These are phyloP conservation scores for Phalacrocorax pelagicus DNA, from an alignment of 2,113 vertebrate species.

Conservation along the genomic window DNA sequence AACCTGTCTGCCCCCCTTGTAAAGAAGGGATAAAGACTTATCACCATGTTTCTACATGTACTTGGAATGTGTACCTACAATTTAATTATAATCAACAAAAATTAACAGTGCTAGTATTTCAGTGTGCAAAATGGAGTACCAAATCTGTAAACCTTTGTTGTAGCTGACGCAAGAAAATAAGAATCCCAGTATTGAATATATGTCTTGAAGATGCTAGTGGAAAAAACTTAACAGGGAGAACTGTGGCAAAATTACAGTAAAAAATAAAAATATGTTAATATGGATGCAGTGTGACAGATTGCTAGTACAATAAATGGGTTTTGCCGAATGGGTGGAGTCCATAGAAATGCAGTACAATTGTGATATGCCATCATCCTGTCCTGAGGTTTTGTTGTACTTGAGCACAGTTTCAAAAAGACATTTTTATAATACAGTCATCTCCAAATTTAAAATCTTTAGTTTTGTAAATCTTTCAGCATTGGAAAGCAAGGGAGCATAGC, in stretches of 20 bases:
- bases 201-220: neutral
- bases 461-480: neutral
- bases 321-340: neutral
- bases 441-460: neutral
- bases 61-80: neutral
- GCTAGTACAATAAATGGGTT: neutral
- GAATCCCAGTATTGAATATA: neutral
- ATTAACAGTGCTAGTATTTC: neutral
- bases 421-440: neutral
- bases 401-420: neutral
- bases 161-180: neutral
- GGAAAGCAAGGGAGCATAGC: neutral
- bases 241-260: neutral
- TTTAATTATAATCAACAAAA: neutral
- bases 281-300: neutral
- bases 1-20: neutral
- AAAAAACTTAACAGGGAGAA: neutral
- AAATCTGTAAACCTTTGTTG: neutral
- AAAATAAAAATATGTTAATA: neutral
- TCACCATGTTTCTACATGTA: neutral
- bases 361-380: neutral
- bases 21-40: neutral
- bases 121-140: neutral
- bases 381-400: neutral
- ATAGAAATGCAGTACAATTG: neutral